phyloP scores from a whole-genome alignment of 1,140 invertebrate genomes.

The Zaprionus davidi region DNA sequence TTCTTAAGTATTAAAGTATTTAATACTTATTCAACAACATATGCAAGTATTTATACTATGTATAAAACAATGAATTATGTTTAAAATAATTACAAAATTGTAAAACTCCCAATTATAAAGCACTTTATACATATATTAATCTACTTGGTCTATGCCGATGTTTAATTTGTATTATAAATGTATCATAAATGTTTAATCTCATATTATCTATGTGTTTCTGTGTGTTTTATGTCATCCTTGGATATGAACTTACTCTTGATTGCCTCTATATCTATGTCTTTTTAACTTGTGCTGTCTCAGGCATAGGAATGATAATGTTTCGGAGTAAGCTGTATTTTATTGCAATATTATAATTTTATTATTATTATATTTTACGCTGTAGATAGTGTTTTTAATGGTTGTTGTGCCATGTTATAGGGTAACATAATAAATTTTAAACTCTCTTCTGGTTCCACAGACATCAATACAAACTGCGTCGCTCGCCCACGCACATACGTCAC shows the following conservation, averaged over 20 bases:
- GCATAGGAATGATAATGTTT: conserved; percentile 37
- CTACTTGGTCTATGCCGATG: conserved; percentile 3
- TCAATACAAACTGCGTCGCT: conserved; percentile 89
- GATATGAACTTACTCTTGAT: conserved; percentile 10
- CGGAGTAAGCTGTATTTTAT: conserved; percentile 41
- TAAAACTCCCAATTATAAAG: neutral
- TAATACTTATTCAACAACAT: no score
- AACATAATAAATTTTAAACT: neutral
- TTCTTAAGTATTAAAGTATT: no score
- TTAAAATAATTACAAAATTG: no score
- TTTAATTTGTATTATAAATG: neutral
- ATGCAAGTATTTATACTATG: no score
- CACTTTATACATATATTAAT: no score
- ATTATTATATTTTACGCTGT: no score
- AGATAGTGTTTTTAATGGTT: neutral
- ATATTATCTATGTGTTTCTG: conserved; percentile 6
- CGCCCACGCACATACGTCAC: conserved; percentile 90
- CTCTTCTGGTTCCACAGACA: conserved; percentile 52
- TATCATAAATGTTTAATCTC: neutral
- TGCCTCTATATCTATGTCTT: conserved; percentile 1
- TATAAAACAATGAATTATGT: no score
- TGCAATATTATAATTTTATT: neutral
- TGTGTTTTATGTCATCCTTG: neutral
- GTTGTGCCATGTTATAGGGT: neutral
- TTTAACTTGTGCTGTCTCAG: conserved; percentile 26